Percentiles rank a stretch among this genome's conserved stretches.
Conservation (phyloP, 1,140 invertebrate species). For the Lepidostoma basale region DNA sequence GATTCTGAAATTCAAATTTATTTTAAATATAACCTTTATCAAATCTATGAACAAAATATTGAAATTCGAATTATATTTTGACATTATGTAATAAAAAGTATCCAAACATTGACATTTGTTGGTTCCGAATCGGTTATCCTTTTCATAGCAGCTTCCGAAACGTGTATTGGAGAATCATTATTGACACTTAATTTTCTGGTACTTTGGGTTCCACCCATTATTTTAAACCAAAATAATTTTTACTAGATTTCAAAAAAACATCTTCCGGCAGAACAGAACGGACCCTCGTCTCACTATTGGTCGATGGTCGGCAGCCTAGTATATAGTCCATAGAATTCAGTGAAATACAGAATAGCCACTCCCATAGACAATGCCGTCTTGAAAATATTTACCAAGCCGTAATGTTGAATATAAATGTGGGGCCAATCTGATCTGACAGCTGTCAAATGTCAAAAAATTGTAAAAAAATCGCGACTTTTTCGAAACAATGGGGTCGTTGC, state of each 20-base stretch:
- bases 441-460: no score
- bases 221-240: slow-evolving; percentile 11
- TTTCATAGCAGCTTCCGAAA: slow-evolving; percentile 36
- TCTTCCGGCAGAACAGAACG: slow-evolving; percentile 24
- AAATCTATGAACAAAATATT: neutral
- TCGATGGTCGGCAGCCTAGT: no score
- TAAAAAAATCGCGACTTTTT: no score
- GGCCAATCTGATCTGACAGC: no score
- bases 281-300: neutral
- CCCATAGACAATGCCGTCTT: no score
- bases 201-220: slow-evolving; percentile 33
- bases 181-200: slow-evolving; percentile 31
- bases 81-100: slow-evolving; percentile 38
- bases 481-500: no score
- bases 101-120: slow-evolving; percentile 26
- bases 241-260: slow-evolving; percentile 27
- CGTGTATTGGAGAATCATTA: slow-evolving; percentile 33
- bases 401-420: no score
- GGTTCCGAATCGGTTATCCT: slow-evolving; percentile 32
- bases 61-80: slow-evolving; percentile 18
- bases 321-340: no score
- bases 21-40: no score
- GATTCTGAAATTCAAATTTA: slow-evolving; percentile 7
- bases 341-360: no score
- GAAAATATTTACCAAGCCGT: no score